A percentile compares a stretch with the other conserved stretches of the same genome.
These are phyloP conservation scores for Drosophila chauvacae DNA, from an alignment of 1,140 invertebrate species.

Conservation along the genomic window DNA sequence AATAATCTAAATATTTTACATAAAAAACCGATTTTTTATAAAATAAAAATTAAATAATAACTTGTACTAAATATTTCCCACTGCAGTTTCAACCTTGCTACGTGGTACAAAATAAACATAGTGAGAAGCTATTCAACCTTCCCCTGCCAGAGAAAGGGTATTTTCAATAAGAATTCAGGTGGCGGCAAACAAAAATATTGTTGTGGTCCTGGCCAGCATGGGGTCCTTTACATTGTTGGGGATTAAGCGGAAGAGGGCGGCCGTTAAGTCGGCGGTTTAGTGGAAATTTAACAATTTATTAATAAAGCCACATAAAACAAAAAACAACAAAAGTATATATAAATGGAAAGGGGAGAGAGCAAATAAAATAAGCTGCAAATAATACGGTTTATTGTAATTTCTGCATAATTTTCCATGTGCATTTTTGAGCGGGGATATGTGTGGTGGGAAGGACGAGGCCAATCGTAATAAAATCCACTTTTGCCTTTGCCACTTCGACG, in stretches of 20 bases:
- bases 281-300: conserved; percentile 32
- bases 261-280: conserved; percentile 2
- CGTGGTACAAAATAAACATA: too few species aligned
- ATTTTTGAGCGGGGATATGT: conserved; percentile 19
- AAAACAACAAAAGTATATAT: too few species aligned
- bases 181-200: conserved; percentile 18
- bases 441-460: not conserved
- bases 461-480: conserved; percentile 55
- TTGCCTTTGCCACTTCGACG: conserved; percentile 7
- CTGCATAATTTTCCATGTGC: conserved; percentile 30
- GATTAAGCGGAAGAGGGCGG: conserved; percentile 3
- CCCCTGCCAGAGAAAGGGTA: not conserved
- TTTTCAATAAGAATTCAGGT: conserved; percentile 13
- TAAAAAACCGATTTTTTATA: too few species aligned
- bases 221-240: conserved; percentile 4
- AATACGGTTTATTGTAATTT: conserved; percentile 39
- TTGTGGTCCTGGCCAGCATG: conserved; percentile 6
- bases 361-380: conserved; percentile 10
- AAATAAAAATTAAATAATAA: too few species aligned
- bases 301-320: conserved; percentile 32
- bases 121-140: not conserved
- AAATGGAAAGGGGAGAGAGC: not conserved
- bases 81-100: too few species aligned
- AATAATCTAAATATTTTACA: too few species aligned
- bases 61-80: too few species aligned